Percentiles rank a stretch among this genome's conserved stretches.
These are phyloP conservation scores for Microhierax caerulescens DNA, from an alignment of 2,797 vertebrate species.

Conservation along the genomic window DNA sequence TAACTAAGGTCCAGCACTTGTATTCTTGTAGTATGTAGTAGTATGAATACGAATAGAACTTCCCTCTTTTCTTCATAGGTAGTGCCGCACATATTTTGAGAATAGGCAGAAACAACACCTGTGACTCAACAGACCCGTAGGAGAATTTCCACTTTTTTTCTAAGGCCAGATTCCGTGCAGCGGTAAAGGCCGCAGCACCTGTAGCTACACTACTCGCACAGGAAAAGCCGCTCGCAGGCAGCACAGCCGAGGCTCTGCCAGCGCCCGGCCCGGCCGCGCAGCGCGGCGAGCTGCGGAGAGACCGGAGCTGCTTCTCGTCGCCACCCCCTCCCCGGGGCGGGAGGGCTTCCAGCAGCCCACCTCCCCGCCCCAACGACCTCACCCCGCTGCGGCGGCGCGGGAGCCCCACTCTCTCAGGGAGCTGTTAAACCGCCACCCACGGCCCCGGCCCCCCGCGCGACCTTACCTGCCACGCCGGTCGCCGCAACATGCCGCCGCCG, in stretches of 20 bases:
- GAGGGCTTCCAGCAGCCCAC: no score
- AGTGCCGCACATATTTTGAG: no score
- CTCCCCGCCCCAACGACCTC: not conserved
- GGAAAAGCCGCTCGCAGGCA: not conserved
- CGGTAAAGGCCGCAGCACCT: no score
- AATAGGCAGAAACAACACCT: not conserved
- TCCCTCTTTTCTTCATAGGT: no score
- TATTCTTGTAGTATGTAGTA: no score
- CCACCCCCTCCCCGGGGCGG: not conserved
- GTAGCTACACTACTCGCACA: rapidly evolving
- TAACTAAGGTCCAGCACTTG: not conserved
- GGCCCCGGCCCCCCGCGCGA: not conserved
- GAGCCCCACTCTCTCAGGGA: not conserved
- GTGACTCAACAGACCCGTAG: rapidly evolving
- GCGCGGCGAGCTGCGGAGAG: no score
- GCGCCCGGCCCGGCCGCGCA: not conserved
- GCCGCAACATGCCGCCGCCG: constrained; percentile 3
- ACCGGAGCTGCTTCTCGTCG: rapidly evolving
- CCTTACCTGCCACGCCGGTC: constrained; percentile 44
- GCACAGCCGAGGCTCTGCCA: not conserved
- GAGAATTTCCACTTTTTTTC: no score
- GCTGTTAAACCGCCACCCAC: not conserved
- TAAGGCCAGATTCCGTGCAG: not conserved
- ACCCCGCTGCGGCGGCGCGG: not conserved
- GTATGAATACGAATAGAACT: rapidly evolving